A percentile compares a stretch with the other conserved stretches of the same genome.
phyloP scores from a whole-genome alignment of 2,888 invertebrate species.

The Caenorhabditis drosophilae region DNA sequence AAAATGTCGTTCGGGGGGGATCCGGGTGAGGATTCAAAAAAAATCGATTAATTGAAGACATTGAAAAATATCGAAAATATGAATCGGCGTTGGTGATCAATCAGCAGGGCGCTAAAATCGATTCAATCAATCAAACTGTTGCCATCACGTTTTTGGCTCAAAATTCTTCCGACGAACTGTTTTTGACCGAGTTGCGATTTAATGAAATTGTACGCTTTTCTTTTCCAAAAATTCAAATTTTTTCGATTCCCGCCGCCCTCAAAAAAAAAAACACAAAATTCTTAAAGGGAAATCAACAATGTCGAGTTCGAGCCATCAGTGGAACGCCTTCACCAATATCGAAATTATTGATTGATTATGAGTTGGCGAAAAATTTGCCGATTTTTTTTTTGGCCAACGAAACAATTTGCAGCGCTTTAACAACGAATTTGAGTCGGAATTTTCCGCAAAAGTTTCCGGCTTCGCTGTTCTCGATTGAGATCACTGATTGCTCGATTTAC shows the following conservation, averaged over 20 bases:
- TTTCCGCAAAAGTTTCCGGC: constrained; percentile 33
- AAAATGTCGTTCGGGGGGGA: background rate
- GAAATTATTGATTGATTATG: constrained; percentile 11
- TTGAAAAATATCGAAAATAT: constrained; percentile 19
- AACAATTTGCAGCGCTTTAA: background rate
- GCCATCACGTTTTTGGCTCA: constrained; percentile 31
- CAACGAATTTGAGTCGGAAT: background rate
- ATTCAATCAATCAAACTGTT: constrained; percentile 26
- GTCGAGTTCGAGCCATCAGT: constrained; percentile 25
- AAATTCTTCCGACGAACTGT: constrained; percentile 15
- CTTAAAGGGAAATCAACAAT: constrained; percentile 18
- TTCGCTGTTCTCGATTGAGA: constrained; percentile 12
- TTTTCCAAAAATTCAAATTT: background rate
- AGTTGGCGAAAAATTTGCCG: constrained; percentile 3
- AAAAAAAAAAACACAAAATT: background rate
- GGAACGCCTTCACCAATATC: constrained; percentile 26
- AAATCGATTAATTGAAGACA: constrained; percentile 7
- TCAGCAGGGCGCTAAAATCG: constrained; percentile 16
- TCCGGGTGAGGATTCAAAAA: background rate
- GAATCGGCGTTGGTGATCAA: constrained; percentile 19
- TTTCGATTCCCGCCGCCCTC: background rate
- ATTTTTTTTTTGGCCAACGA: background rate
- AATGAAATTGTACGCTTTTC: constrained; percentile 17
- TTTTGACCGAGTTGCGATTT: constrained; percentile 18
- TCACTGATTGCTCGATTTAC: constrained; percentile 29